Conservation (phyloP, 2,888 invertebrate species). For the Caenorhabditis angaria region DNA sequence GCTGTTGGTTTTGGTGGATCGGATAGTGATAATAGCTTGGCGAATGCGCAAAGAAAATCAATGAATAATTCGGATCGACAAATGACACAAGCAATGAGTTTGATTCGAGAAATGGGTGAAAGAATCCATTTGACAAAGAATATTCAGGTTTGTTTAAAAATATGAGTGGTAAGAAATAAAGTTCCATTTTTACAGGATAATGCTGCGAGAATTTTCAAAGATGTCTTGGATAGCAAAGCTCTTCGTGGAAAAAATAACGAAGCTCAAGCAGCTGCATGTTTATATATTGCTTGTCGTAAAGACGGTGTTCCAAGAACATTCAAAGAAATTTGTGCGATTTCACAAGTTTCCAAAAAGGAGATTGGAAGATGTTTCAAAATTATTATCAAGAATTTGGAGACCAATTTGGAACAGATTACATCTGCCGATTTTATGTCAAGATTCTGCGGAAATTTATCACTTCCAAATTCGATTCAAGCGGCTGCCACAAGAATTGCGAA, state of each 20-base stretch:
- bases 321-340: constrained; percentile 97
- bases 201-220: constrained; percentile 95
- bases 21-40: constrained; percentile 76
- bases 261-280: constrained; percentile 91
- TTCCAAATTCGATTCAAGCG: constrained; percentile 75
- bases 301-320: constrained; percentile 98
- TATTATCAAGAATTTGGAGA: constrained; percentile 92
- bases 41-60: constrained; percentile 70
- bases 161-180: no score
- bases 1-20: constrained; percentile 74
- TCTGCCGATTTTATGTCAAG: constrained; percentile 93
- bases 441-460: constrained; percentile 91
- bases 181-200: constrained; percentile 79
- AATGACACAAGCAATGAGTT: constrained; percentile 91
- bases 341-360: constrained; percentile 94
- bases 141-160: no score
- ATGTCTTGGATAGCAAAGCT: constrained; percentile 74
- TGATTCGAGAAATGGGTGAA: constrained; percentile 97
- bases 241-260: constrained; percentile 65
- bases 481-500: constrained; percentile 96
- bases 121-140: constrained; percentile 94
- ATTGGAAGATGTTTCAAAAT: constrained; percentile 95
- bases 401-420: constrained; percentile 94
- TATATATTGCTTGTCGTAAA: constrained; percentile 97
- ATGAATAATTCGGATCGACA: constrained; percentile 93